These are phyloP conservation scores for Euclidia mi DNA, from an alignment of 2,888 invertebrate genomes.

Conservation along the genomic window DNA sequence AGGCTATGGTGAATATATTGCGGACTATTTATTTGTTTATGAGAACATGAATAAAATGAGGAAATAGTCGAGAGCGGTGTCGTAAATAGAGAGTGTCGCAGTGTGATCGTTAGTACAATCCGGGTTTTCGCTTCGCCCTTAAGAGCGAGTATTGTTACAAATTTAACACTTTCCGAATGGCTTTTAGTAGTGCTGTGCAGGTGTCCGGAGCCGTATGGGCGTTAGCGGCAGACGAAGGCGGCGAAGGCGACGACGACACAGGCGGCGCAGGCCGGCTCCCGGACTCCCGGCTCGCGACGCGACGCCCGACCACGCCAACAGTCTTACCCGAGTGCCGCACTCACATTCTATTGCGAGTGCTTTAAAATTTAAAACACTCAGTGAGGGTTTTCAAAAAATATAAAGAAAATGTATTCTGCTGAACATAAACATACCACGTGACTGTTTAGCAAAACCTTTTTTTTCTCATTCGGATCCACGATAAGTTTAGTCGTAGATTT, in stretches of 20 bases:
- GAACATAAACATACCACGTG: conserved; percentile 19
- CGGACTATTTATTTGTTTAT: conserved; percentile 65
- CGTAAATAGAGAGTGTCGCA: conserved; percentile 27
- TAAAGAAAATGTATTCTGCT: conserved; percentile 35
- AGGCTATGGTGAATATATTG: conserved; percentile 64
- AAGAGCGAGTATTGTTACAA: conserved; percentile 58
- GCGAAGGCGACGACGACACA: conserved; percentile 7
- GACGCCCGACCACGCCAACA: conserved; percentile 17
- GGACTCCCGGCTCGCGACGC: neutral
- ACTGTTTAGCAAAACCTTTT: conserved; percentile 17
- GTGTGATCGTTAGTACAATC: conserved; percentile 45
- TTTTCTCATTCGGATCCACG: conserved; percentile 18
- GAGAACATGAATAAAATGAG: conserved; percentile 43
- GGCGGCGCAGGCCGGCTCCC: neutral
- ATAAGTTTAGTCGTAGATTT: conserved; percentile 22
- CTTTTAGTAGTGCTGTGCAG: conserved; percentile 52
- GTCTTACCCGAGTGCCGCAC: conserved; percentile 40
- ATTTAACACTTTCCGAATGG: conserved; percentile 67
- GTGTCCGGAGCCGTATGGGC: conserved; percentile 21
- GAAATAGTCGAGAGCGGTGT: conserved; percentile 8
- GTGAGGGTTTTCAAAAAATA: conserved; percentile 33
- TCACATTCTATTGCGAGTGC: too few species aligned
- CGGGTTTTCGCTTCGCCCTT: conserved; percentile 37
- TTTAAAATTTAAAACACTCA: conserved; percentile 53
- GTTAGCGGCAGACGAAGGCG: conserved; percentile 24